phyloP scores from a whole-genome alignment of 2,888 invertebrate species.

The Synergus itoensis region DNA sequence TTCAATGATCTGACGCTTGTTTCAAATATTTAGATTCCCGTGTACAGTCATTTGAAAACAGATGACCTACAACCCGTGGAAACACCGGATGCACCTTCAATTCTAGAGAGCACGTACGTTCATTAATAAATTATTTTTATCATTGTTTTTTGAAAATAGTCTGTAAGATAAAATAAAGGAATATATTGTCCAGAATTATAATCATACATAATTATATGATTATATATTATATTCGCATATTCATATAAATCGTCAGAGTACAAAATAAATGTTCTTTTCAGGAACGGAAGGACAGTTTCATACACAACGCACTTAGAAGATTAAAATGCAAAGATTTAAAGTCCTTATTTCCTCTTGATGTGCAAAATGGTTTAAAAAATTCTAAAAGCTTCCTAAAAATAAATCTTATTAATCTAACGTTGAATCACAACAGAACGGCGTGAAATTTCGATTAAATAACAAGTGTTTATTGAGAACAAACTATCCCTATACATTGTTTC shows the following conservation, averaged over 20 bases:
- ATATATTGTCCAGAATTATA: background rate
- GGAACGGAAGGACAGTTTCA: background rate
- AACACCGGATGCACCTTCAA: conserved; percentile 80
- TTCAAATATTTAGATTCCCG: conserved; percentile 81
- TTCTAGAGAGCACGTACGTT: conserved; percentile 42
- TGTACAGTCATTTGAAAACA: conserved; percentile 84
- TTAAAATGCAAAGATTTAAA: background rate
- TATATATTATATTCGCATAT: background rate
- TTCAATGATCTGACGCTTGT: conserved; percentile 21
- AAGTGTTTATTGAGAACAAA: conserved; percentile 46
- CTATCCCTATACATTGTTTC: conserved; percentile 24
- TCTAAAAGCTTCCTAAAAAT: background rate
- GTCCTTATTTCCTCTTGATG: background rate
- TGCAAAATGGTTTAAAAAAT: background rate
- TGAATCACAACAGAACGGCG: background rate
- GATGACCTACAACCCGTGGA: conserved; percentile 80
- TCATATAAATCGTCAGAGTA: background rate
- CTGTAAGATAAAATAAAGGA: background rate
- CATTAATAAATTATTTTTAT: background rate
- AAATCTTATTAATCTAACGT: background rate
- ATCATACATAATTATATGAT: background rate
- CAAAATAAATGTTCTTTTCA: background rate
- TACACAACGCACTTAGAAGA: background rate
- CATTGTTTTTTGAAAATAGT: background rate
- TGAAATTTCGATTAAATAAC: conserved; percentile 43